Base-by-base conservation (phyloP, 64 coral and sea anemone species). In the Montipora efflorescens region DNA sequence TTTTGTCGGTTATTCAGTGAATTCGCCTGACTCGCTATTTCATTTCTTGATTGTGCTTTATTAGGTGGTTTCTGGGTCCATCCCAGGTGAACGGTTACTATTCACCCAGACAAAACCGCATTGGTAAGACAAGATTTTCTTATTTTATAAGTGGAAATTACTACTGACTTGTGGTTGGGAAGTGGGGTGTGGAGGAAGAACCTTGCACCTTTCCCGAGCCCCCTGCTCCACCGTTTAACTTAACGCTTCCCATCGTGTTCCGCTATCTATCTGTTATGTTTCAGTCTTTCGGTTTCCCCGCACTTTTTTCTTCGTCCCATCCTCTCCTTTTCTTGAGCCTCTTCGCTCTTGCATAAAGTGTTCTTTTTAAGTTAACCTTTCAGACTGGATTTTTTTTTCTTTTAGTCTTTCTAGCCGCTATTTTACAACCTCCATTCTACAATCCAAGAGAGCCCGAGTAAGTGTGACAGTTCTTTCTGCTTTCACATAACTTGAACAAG, bases 381-480 rank as follows among this genome's bases (percentile, higher is more conserved):
- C 25, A 25, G 25, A 25, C 25, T 25, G 25, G 0, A 12, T 18
- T 51, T 22, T 16, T 12, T 64, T 53, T 74, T 11, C 8, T 68
- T 80, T 28, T 48, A 95, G 94, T 95, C 16, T 91, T 95, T 16
- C 71, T 92, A 4, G 94, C 94, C 13, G 94, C 89, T 9, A 92
- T 95, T 47, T 88, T 95, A 62, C 76, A 91, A 47, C 90, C 94
- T 7, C 94, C 94, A 28, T 92, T 95, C 50, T 95, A 91, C 77
- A 92, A 95, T 73, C 90, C 90, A 22, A 18, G 16, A 3, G 85
- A 87, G 3, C 94, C 94, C 59, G 53, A 67, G 94, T 95, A 81
- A 80, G 94, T 84, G 25, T 50, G 19, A 86, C 18, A 16, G 2
- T 67, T 67, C 25, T 25, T 25, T 25, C 25, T 25, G 25, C 25